Evolutionary conservation across 2,113 vertebrate species (phyloP).

Genomic region (Myocastor coypus): DNA sequence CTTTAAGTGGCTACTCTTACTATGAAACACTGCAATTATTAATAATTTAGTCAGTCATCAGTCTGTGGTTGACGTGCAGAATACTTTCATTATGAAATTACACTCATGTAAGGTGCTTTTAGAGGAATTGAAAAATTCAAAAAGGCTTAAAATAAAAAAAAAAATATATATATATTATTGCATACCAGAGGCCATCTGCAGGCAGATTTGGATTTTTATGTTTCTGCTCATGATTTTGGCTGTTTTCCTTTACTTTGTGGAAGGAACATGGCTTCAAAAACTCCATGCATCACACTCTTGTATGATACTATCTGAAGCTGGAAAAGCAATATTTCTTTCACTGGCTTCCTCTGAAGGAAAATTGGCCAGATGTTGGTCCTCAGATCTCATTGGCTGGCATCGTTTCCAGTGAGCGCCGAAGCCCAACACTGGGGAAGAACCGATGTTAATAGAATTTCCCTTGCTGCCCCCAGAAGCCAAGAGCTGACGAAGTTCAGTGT

Average conservation of each 20-base stretch:
- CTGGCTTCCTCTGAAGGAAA: background rate
- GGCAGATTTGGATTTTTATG: background rate
- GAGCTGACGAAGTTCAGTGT: background rate
- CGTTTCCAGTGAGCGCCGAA: background rate
- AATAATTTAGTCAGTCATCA: constrained; percentile 64
- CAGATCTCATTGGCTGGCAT: background rate
- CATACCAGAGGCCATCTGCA: background rate
- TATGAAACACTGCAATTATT: constrained; percentile 40
- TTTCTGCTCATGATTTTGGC: background rate
- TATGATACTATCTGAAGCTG: background rate
- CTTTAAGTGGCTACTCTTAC: constrained; percentile 61
- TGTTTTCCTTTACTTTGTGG: constrained; percentile 1
- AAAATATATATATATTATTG: background rate
- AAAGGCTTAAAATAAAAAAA: background rate
- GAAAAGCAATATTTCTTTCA: background rate
- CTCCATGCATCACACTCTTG: background rate
- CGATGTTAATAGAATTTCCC: background rate
- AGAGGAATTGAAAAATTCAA: background rate
- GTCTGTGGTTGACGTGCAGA: constrained; percentile 28
- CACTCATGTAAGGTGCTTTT: constrained; percentile 43
- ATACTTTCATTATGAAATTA: constrained; percentile 56
- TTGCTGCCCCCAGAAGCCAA: background rate
- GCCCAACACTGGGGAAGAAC: background rate
- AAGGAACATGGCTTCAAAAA: background rate
- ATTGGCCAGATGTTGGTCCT: background rate